Percentiles rank a stretch among this genome's conserved stretches.
Evolutionary conservation across 2,797 vertebrate genomes (phyloP).

Genomic region (Rhinogobio ventralis): DNA sequence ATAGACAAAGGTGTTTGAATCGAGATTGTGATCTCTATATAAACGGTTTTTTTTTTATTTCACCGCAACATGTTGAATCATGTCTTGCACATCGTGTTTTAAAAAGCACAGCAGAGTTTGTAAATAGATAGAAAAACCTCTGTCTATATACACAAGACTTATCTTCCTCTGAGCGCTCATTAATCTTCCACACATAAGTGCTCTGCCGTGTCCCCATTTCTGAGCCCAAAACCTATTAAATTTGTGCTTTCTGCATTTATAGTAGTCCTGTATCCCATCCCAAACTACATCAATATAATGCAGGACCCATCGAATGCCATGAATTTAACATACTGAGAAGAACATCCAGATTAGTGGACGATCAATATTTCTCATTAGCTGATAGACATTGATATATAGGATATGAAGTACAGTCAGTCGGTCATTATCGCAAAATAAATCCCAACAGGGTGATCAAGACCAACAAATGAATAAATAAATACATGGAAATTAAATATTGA

Average conservation of each 20-base stretch:
- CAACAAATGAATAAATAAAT: constrained; percentile 4
- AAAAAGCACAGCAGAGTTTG: constrained; percentile 1
- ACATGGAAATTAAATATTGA: not conserved
- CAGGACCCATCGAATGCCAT: constrained; percentile 58
- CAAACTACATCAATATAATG: constrained; percentile 71
- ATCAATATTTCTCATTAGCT: constrained; percentile 20
- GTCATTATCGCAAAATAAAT: not conserved
- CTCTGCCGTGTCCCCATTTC: constrained; percentile 32
- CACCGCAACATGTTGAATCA: not conserved
- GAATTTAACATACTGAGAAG: not conserved
- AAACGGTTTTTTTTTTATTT: no score
- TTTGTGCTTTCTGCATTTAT: constrained; percentile 72
- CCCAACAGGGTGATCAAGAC: not conserved
- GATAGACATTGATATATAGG: not conserved
- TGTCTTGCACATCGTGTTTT: not conserved
- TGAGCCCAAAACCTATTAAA: constrained; percentile 60
- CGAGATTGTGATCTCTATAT: no score
- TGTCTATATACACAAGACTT: constrained; percentile 36
- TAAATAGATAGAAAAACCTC: constrained; percentile 22
- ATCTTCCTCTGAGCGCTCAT: constrained; percentile 27
- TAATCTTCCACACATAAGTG: constrained; percentile 36
- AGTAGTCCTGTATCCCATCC: constrained; percentile 72
- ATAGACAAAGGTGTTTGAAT: not conserved
- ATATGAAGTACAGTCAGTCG: not conserved
- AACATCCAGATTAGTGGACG: constrained; percentile 21